Conservation (phyloP, 2,797 vertebrate genomes). For the Bradypodion pumilum region DNA sequence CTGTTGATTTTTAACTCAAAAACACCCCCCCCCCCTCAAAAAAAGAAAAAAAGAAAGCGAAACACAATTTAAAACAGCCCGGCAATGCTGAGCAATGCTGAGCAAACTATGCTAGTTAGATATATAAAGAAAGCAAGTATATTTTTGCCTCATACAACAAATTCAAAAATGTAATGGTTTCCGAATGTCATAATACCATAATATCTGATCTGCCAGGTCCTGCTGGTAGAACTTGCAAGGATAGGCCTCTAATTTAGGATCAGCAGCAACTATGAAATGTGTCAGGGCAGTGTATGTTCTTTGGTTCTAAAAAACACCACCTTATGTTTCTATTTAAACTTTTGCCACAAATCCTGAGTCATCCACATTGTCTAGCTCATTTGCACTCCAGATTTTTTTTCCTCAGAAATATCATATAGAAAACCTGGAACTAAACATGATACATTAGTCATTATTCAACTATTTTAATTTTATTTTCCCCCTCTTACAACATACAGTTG, state of each 20-base stretch:
- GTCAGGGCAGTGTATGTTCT: not conserved
- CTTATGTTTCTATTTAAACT: not conserved
- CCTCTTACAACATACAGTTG: not conserved
- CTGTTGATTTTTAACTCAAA: too few relatives aligned
- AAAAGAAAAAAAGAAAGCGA: too few relatives aligned
- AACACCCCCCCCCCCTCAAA: too few relatives aligned
- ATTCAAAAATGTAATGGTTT: constrained; percentile 16
- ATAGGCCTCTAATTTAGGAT: constrained; percentile 4
- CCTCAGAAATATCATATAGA: not conserved
- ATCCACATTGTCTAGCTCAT: not conserved
- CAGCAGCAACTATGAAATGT: not conserved
- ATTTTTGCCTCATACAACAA: constrained; percentile 15
- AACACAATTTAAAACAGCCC: too few relatives aligned
- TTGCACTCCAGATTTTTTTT: not conserved
- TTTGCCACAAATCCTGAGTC: not conserved
- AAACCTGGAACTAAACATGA: not conserved
- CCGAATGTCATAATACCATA: constrained; percentile 5
- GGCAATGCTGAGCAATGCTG: too few relatives aligned
- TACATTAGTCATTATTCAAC: not conserved
- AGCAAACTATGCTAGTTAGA: too few relatives aligned
- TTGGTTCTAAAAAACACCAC: not conserved
- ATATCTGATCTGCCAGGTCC: not conserved
- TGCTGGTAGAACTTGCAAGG: constrained; percentile 35
- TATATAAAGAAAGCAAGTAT: constrained; percentile 44
- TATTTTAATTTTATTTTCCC: not conserved